Conservation (phyloP, 1,140 invertebrate species). For the Eulimnadia texana region DNA sequence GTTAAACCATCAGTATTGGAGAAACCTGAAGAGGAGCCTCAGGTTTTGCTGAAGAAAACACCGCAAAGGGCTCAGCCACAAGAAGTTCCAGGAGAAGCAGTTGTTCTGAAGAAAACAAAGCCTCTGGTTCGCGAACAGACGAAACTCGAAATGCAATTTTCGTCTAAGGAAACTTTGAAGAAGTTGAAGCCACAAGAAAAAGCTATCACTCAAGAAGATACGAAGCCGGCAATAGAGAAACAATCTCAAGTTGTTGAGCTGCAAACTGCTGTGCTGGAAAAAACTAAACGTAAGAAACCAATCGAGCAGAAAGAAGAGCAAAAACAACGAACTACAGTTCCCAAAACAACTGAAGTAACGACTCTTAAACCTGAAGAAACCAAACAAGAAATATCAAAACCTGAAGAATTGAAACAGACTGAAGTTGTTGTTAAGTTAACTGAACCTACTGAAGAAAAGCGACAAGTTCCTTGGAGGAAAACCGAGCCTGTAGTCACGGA, state of each 20-base stretch:
- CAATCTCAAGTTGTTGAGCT: too few relatives aligned
- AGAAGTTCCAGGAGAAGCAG: not conserved
- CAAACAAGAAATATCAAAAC: not conserved
- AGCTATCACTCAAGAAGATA: too few relatives aligned
- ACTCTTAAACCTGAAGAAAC: conserved; percentile 1
- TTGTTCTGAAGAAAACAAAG: not conserved
- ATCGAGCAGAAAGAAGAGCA: not conserved
- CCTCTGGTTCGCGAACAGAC: not conserved
- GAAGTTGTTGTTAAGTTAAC: not conserved
- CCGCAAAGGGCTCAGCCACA: not conserved
- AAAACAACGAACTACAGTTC: not conserved
- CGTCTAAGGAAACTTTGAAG: not conserved
- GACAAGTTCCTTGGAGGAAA: not conserved
- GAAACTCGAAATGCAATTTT: not conserved
- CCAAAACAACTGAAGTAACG: not conserved
- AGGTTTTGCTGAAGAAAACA: conserved; percentile 1
- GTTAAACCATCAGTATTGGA: too few relatives aligned
- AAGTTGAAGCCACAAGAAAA: too few relatives aligned
- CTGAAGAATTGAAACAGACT: not conserved
- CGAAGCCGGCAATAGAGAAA: too few relatives aligned
- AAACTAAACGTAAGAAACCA: not conserved
- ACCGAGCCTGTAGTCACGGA: not conserved
- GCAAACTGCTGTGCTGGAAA: too few relatives aligned
- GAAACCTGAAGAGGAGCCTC: too few relatives aligned
- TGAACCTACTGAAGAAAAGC: not conserved